phyloP scores from a whole-genome alignment of 2,113 vertebrate species.

The Paratilapia polleni region DNA sequence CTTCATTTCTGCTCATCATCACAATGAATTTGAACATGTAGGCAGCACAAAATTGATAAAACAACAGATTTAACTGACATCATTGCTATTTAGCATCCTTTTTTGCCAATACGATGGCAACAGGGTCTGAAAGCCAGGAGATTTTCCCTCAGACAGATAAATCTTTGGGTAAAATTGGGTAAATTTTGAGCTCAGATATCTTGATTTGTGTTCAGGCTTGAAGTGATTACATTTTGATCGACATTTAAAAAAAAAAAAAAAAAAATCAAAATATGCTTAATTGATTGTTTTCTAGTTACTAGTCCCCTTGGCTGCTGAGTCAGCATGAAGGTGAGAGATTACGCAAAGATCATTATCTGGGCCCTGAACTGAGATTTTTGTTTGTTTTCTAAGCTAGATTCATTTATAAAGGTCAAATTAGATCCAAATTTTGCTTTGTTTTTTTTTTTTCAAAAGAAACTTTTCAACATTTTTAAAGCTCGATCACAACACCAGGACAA shows the following conservation, averaged over 20 bases:
- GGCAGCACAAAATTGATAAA: not conserved
- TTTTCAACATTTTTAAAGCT: not conserved
- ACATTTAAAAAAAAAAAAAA: not conserved
- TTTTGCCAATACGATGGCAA: not conserved
- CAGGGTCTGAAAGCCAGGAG: not conserved
- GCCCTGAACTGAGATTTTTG: accelerated
- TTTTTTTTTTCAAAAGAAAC: not conserved
- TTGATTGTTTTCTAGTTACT: not conserved
- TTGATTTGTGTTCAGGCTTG: not conserved
- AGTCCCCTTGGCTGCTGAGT: not conserved
- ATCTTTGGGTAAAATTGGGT: not conserved
- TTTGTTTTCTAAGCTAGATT: not conserved
- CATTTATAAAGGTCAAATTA: accelerated
- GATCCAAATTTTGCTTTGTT: not conserved
- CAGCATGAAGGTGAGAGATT: accelerated
- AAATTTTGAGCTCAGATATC: not conserved
- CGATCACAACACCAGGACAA: too few relatives aligned
- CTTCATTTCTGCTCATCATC: not conserved
- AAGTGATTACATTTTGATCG: not conserved
- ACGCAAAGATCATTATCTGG: not conserved
- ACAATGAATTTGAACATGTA: not conserved
- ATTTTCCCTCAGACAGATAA: not conserved
- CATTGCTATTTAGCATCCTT: accelerated
- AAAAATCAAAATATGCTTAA: too few relatives aligned
- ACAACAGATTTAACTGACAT: not conserved